These are phyloP conservation scores for Xanthia icteritia DNA, from an alignment of 2,888 invertebrate species.

Conservation along the genomic window DNA sequence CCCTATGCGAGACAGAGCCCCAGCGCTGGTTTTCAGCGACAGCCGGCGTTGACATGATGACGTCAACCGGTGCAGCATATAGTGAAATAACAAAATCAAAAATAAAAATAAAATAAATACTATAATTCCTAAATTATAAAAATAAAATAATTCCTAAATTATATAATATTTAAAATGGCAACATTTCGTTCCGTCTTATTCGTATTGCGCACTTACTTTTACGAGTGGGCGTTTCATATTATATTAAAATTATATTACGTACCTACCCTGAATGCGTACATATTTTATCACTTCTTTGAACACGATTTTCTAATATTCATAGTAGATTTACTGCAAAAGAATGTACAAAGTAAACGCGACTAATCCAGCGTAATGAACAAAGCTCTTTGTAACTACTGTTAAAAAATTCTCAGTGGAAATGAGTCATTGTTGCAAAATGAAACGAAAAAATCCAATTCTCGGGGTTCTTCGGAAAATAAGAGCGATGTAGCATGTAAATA, in stretches of 20 bases:
- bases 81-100: no score
- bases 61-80: no score
- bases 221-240: constrained; percentile 6
- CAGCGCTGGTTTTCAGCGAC: no score
- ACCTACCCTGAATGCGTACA: constrained; percentile 13
- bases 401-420: constrained; percentile 42
- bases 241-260: constrained; percentile 23
- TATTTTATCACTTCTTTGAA: constrained; percentile 39
- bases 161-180: no score
- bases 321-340: constrained; percentile 33
- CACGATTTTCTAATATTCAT: constrained; percentile 19
- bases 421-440: constrained; percentile 48
- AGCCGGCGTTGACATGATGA: no score
- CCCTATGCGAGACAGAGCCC: no score
- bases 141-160: no score
- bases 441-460: constrained; percentile 51
- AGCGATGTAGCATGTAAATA: constrained; percentile 79
- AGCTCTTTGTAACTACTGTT: constrained; percentile 29
- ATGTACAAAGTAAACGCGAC: constrained; percentile 32
- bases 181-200: no score
- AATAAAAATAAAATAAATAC: no score
- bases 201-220: not conserved
- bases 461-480: constrained; percentile 71
- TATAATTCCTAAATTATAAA: no score
- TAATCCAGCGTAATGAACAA: constrained; percentile 22